Conservation (phyloP, 2,113 vertebrate species). For the Psammodynastes pulverulentus region DNA sequence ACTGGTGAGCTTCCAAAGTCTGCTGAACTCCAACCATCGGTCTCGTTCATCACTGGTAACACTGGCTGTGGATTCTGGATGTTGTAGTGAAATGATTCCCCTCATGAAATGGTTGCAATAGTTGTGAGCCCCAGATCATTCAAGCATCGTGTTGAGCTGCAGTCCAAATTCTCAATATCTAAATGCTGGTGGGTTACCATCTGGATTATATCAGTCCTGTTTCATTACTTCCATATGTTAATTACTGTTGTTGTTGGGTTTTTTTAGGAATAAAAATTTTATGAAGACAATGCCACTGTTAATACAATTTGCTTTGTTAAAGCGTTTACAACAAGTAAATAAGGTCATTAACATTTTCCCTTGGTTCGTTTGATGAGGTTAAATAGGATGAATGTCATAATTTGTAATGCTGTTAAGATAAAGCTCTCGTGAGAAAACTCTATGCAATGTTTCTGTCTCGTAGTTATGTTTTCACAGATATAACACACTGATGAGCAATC, state of each 20-base stretch:
- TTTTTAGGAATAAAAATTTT: conserved; percentile 41
- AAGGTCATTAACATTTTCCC: conserved; percentile 67
- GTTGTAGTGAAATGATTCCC: neutral
- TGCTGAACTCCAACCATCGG: neutral
- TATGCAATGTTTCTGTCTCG: conserved; percentile 58
- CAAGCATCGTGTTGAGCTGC: conserved; percentile 33
- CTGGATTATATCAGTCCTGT: conserved; percentile 38
- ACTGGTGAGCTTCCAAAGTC: neutral
- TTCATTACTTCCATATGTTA: conserved; percentile 58
- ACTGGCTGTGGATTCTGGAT: neutral
- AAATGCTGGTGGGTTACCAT: conserved; percentile 47
- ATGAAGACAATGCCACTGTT: conserved; percentile 63
- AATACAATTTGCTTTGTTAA: conserved; percentile 59
- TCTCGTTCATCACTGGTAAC: neutral
- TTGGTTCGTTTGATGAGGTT: conserved; percentile 64
- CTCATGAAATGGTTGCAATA: neutral
- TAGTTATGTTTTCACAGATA: conserved; percentile 34
- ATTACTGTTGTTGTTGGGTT: conserved; percentile 41
- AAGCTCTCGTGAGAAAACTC: conserved; percentile 52
- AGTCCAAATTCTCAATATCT: conserved; percentile 26
- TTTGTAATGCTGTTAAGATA: conserved; percentile 64
- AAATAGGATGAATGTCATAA: conserved; percentile 72
- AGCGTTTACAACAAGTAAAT: conserved; percentile 65
- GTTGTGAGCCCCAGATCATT: neutral
- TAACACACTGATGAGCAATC: neutral